Evolutionary conservation across 2,888 invertebrate genomes (phyloP), one percentile per base, ranked within the genome.

Genomic region (Drosophila yooni): DNA sequence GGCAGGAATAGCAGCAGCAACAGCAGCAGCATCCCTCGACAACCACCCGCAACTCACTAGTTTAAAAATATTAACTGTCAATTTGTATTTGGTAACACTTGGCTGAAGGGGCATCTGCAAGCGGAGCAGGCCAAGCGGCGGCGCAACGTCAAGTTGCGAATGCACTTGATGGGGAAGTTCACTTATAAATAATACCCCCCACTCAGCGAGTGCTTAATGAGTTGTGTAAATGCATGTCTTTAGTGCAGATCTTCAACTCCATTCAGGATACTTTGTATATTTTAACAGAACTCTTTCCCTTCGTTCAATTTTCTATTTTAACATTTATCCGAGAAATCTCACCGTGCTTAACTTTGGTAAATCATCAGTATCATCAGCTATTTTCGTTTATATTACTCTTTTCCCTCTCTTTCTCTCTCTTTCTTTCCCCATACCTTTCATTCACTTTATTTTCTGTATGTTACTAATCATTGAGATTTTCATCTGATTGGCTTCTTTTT

Each of bases 41-140:
- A 46, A 40, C 57, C 46, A 57, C 50, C 59, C 46, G 48, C 62
- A 46, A 76, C 78, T 71, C 74, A 70, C 83, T 87, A 87, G 89
- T 87, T 91, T 91, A 91, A 91, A 91, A 90, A 91, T 91, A 88
- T 91, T 91, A 91, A 90, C 88, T 90, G 88, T 91, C 92, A 92
- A 91, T 89, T 91, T 91, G 88, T 84, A 87, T 91, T 91, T 91
- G 91, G 81, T 83, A 90, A 89, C 77, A 87, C 85, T 86, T 83
- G 88, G 81, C 76, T 89, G 88, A 88, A 84, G 83, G 70, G 80
- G 74, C 65, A 82, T 79, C 82, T 78, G 78, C 52, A 50, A 57
- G 66, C 59, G 64, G 63, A 51, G 43, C 59, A 57, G 43, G 18
- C 38, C n/a, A 34, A 52, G 38, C 21, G 29, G 48, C 46, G 36